phyloP scores from a whole-genome alignment of 2,797 vertebrate genomes.

The Strix occidentalis region DNA sequence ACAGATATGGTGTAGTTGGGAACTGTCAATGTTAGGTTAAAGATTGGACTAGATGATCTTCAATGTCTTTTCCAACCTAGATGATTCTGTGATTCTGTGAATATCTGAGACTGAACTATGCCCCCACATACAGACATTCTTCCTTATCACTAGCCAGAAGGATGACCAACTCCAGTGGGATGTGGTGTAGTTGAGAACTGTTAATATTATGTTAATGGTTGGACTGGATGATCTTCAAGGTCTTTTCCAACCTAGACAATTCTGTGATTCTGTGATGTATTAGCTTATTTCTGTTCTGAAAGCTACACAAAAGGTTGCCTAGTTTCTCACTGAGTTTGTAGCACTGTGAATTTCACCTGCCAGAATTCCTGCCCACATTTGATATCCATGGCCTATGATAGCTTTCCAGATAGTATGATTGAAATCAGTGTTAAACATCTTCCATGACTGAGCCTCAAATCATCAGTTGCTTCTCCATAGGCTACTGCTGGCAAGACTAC shows the following conservation, averaged over 20 bases:
- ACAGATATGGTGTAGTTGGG: too few relatives aligned
- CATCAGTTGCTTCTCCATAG: neutral
- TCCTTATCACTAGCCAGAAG: neutral
- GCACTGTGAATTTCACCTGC: constrained; percentile 53
- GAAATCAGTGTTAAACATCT: neutral
- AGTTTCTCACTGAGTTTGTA: constrained; percentile 22
- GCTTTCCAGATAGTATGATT: neutral
- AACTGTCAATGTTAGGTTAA: too few relatives aligned
- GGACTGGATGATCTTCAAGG: too few relatives aligned
- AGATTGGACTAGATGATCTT: too few relatives aligned
- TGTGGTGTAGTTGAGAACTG: too few relatives aligned
- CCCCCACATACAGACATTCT: neutral
- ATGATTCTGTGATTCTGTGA: neutral
- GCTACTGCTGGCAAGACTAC: neutral
- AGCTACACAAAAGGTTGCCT: neutral
- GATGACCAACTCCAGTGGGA: too few relatives aligned
- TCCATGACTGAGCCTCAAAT: neutral
- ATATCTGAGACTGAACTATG: neutral
- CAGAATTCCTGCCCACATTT: neutral
- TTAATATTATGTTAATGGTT: too few relatives aligned
- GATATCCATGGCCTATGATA: neutral
- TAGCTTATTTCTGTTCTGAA: constrained; percentile 30
- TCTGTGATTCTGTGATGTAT: neutral
- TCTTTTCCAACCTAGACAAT: too few relatives aligned
- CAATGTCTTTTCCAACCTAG: too few relatives aligned